A percentile compares a stretch with the other conserved stretches of the same genome.
These are phyloP conservation scores for Chrysina gloriosa DNA, from an alignment of 2,888 invertebrate species.

Conservation along the genomic window DNA sequence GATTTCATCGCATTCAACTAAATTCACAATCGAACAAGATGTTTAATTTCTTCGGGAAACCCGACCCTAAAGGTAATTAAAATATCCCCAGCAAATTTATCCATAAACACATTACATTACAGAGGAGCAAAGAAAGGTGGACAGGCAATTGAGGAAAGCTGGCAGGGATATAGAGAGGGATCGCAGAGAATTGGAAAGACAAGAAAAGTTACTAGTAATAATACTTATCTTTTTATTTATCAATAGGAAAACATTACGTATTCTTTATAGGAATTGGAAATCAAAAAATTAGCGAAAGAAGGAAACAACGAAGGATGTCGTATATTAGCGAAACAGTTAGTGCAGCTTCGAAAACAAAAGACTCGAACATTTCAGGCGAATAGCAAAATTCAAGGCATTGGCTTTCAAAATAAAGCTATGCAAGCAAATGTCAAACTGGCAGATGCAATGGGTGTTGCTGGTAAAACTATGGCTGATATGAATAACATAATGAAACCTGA, in stretches of 20 bases:
- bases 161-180: slow-evolving; percentile 88
- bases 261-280: slow-evolving; percentile 81
- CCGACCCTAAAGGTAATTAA: slow-evolving; percentile 63
- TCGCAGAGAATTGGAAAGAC: slow-evolving; percentile 81
- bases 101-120: slow-evolving; percentile 52
- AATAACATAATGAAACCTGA: slow-evolving; percentile 89
- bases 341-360: slow-evolving; percentile 89
- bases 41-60: slow-evolving; percentile 60
- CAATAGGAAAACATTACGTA: slow-evolving; percentile 30
- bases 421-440: slow-evolving; percentile 89
- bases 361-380: slow-evolving; percentile 83
- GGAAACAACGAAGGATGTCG: slow-evolving; percentile 87
- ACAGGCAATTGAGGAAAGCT: slow-evolving; percentile 82
- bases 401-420: slow-evolving; percentile 90
- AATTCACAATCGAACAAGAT: slow-evolving; percentile 32
- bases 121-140: slow-evolving; percentile 89
- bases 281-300: slow-evolving; percentile 87
- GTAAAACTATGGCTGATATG: slow-evolving; percentile 90
- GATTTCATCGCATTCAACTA: not conserved
- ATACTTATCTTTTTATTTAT: not conserved
- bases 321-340: slow-evolving; percentile 88
- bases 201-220: slow-evolving; percentile 87
- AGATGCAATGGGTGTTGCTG: slow-evolving; percentile 88
- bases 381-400: slow-evolving; percentile 82
- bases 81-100: not conserved